These are phyloP conservation scores for Gambusia holbrooki DNA, from an alignment of 2,113 vertebrate genomes.

Conservation along the genomic window DNA sequence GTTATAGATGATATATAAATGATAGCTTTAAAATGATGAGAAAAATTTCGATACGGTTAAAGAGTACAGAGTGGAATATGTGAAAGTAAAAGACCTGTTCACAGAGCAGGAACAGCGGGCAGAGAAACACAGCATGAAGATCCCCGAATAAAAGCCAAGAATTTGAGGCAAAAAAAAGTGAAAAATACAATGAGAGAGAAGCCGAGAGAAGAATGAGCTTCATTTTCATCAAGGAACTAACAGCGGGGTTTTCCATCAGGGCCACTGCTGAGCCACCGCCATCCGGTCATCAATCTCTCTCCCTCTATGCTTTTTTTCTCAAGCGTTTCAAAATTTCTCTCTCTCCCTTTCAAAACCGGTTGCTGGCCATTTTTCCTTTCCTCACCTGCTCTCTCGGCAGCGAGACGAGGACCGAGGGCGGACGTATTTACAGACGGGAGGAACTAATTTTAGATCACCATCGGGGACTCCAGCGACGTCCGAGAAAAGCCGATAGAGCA, in stretches of 20 bases:
- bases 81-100: neutral
- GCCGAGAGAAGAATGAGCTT: conserved; percentile 9
- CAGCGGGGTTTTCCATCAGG: conserved; percentile 38
- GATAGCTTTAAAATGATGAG: no score
- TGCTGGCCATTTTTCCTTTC: neutral
- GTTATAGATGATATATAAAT: no score
- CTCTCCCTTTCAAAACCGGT: neutral
- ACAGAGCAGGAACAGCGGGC: neutral
- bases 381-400: conserved; percentile 5
- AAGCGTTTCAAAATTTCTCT: neutral
- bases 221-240: conserved; percentile 23
- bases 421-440: conserved; percentile 48
- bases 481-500: neutral
- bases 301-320: neutral
- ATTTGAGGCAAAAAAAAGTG: neutral
- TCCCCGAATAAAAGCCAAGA: conserved; percentile 17
- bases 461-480: conserved; percentile 3
- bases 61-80: neutral
- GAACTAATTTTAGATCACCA: conserved; percentile 50
- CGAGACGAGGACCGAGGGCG: conserved; percentile 24
- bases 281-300: conserved; percentile 42
- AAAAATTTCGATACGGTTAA: neutral
- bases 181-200: neutral
- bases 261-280: conserved; percentile 14
- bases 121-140: conserved; percentile 28